These are phyloP conservation scores for Tipula helvola DNA, from an alignment of 2,888 invertebrate species.

Conservation along the genomic window DNA sequence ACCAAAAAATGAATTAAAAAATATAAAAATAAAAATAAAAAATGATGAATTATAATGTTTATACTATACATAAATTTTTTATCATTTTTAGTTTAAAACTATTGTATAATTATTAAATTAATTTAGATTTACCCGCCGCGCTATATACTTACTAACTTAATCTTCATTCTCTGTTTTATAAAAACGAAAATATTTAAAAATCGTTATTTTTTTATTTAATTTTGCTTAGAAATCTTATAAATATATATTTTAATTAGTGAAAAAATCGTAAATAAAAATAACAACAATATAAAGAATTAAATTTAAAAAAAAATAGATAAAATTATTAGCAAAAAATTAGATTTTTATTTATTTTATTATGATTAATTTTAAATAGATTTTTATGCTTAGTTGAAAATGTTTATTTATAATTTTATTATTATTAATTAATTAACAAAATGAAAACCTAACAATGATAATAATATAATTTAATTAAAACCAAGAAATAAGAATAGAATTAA, in stretches of 20 bases:
- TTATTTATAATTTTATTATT: neutral
- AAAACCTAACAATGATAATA: neutral
- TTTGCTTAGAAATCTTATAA: neutral
- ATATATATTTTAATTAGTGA: neutral
- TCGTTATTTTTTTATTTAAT: neutral
- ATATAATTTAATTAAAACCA: neutral
- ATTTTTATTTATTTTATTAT: neutral
- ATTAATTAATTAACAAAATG: neutral
- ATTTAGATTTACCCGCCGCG: conserved; percentile 4
- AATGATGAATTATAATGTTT: neutral
- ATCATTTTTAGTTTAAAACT: neutral
- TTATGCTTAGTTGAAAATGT: neutral
- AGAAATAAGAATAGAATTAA: neutral
- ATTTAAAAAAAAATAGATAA: neutral
- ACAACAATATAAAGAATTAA: neutral
- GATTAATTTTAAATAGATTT: neutral
- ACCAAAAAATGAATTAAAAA: neutral
- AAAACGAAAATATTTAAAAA: neutral
- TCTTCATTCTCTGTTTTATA: neutral
- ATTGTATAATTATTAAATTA: neutral
- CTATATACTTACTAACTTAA: neutral
- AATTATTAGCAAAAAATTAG: neutral
- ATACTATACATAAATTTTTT: neutral
- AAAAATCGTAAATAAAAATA: neutral
- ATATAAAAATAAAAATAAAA: neutral